A percentile compares a stretch with the other conserved stretches of the same genome.
Evolutionary conservation across 2,113 vertebrate genomes (phyloP).

Genomic region (Tautogolabrus adspersus): DNA sequence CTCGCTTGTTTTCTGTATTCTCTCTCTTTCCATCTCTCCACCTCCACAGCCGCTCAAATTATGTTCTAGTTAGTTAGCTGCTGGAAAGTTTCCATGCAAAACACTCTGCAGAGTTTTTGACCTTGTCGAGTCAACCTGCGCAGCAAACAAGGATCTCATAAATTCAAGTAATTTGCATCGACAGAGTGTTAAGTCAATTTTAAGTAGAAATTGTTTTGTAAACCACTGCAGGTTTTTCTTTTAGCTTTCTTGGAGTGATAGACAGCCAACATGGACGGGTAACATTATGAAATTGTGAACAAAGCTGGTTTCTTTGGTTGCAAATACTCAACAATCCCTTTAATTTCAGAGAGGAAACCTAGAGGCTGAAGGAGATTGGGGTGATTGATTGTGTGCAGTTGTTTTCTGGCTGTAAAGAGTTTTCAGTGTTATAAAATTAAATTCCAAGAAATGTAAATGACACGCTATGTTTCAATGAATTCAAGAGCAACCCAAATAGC

Average conservation of each 20-base stretch:
- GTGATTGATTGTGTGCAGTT: too few species aligned
- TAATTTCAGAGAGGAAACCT: too few species aligned
- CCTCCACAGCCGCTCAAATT: constrained; percentile 21
- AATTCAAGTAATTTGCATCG: constrained; percentile 10
- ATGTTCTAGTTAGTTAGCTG: constrained; percentile 40
- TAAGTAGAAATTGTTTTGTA: background rate
- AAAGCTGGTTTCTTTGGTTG: too few species aligned
- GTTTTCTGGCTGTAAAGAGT: too few species aligned
- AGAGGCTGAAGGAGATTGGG: too few species aligned
- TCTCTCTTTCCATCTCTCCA: constrained; percentile 1
- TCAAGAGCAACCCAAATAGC: too few species aligned
- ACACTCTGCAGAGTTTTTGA: constrained; percentile 1
- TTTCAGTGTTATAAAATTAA: too few species aligned
- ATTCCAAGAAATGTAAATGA: too few species aligned
- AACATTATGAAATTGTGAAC: too few species aligned
- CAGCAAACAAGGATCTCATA: constrained; percentile 19
- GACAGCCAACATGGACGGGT: background rate
- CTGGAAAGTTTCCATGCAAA: constrained; percentile 41
- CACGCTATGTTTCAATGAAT: too few species aligned
- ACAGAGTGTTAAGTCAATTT: constrained; percentile 26
- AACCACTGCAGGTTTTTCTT: constrained; percentile 4
- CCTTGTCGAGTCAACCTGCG: constrained; percentile 19
- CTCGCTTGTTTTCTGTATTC: constrained; percentile 20
- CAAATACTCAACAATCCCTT: too few species aligned
- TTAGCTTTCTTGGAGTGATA: background rate